A percentile compares a stretch with the other conserved stretches of the same genome.
Evolutionary conservation across 2,888 invertebrate genomes (phyloP).

Genomic region (Chloroclystis v-ata): DNA sequence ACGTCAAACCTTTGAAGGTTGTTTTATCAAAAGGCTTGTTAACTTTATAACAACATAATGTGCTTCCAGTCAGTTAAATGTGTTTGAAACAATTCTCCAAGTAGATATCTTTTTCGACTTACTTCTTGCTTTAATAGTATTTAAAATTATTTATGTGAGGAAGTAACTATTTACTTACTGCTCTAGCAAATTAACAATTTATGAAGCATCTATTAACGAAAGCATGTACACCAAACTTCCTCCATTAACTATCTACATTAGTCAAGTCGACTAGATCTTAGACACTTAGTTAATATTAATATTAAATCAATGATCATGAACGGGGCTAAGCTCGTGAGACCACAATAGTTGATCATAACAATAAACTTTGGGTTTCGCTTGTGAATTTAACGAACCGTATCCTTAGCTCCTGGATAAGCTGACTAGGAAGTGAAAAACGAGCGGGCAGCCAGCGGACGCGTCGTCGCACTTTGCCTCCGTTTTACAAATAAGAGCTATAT

Average conservation of each 20-base stretch:
- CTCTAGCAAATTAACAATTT: too few relatives aligned
- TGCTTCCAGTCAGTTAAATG: too few relatives aligned
- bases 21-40: background rate
- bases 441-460: conserved; percentile 33
- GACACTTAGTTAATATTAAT: background rate
- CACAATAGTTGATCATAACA: conserved; percentile 27
- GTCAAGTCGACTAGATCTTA: background rate
- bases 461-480: conserved; percentile 31
- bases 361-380: conserved; percentile 26
- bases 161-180: too few relatives aligned
- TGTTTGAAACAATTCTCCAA: too few relatives aligned
- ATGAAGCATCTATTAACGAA: too few relatives aligned
- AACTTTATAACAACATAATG: too few relatives aligned
- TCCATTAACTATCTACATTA: too few relatives aligned
- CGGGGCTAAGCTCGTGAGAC: conserved; percentile 15
- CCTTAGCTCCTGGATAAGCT: conserved; percentile 29
- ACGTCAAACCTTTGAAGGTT: background rate
- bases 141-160: too few relatives aligned
- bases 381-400: conserved; percentile 32
- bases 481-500: conserved; percentile 41
- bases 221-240: too few relatives aligned
- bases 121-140: too few relatives aligned
- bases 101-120: too few relatives aligned
- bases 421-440: conserved; percentile 36
- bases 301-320: conserved; percentile 20